Conservation (phyloP, 1,140 invertebrate species). For the Lasioglossum baleicum region DNA sequence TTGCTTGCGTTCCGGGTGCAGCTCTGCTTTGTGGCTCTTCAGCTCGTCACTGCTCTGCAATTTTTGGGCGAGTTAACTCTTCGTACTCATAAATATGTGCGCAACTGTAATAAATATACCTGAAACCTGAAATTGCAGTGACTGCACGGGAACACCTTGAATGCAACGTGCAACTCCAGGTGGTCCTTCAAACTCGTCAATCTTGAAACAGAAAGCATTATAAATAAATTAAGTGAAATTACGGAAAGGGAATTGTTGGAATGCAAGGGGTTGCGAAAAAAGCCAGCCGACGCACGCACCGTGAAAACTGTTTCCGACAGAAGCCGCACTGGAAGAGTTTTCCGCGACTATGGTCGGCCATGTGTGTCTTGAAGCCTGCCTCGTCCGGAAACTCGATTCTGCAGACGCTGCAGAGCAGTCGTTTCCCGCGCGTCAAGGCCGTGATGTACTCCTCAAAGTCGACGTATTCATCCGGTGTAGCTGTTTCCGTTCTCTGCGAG, state of each 20-base stretch:
- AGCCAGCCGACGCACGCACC: conserved; percentile 1
- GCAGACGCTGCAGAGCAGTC: conserved; percentile 52
- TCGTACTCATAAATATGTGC: too few relatives aligned
- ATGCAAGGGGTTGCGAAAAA: too few relatives aligned
- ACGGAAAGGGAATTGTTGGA: too few relatives aligned
- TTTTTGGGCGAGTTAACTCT: too few relatives aligned
- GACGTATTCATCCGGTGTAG: conserved; percentile 25
- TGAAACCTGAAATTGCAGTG: conserved; percentile 50
- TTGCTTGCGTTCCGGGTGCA: conserved; percentile 15
- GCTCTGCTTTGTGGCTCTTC: conserved; percentile 16
- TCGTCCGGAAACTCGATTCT: conserved; percentile 55
- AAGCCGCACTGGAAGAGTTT: conserved; percentile 45
- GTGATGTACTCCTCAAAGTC: conserved; percentile 55
- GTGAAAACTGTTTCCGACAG: conserved; percentile 43
- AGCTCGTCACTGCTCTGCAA: conserved; percentile 29
- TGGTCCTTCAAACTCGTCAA: conserved; percentile 46
- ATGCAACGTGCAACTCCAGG: conserved; percentile 35
- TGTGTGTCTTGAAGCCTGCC: conserved; percentile 48
- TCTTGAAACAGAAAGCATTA: conserved; percentile 13
- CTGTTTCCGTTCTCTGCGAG: conserved; percentile 18
- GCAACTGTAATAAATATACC: conserved; percentile 10
- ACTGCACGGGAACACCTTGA: conserved; percentile 42
- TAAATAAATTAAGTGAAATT: neutral
- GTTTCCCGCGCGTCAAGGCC: conserved; percentile 32
- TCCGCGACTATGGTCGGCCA: conserved; percentile 42